These are phyloP conservation scores for Rhopalosiphum padi DNA, from an alignment of 1,140 invertebrate species.

Conservation along the genomic window DNA sequence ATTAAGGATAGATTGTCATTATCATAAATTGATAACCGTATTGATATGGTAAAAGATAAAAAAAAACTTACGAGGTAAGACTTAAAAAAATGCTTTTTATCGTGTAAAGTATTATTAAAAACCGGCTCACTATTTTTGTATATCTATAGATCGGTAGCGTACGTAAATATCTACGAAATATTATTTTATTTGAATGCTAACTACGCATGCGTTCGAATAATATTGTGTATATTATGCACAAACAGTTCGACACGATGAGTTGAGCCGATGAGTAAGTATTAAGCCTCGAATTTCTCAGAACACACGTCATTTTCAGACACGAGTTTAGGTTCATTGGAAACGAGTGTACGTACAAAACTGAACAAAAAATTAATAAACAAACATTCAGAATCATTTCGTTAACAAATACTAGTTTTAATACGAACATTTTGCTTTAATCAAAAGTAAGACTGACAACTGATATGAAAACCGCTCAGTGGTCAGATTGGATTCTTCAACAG, in stretches of 20 bases:
- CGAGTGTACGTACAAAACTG: neutral
- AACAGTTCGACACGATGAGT: neutral
- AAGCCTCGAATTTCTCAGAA: neutral
- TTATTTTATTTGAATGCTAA: neutral
- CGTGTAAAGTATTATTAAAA: no score
- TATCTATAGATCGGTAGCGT: neutral
- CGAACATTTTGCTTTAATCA: no score
- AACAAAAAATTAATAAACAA: neutral
- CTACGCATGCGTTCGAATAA: neutral
- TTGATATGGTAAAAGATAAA: no score
- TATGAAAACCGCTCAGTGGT: neutral
- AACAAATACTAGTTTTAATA: neutral
- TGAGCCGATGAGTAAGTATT: neutral
- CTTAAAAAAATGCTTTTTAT: no score
- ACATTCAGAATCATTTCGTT: neutral
- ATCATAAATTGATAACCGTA: no score
- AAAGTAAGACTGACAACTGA: neutral
- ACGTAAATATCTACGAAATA: no score
- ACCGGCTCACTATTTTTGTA: neutral
- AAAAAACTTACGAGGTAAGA: no score
- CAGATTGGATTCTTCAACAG: no score
- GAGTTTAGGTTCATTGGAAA: neutral
- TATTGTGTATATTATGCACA: neutral
- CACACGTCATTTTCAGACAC: neutral
- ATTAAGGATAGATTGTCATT: no score